Evolutionary conservation across 2,113 vertebrate species (phyloP), one percentile per base, ranked within the genome.

Genomic region (Boleophthalmus pectinirostris): DNA sequence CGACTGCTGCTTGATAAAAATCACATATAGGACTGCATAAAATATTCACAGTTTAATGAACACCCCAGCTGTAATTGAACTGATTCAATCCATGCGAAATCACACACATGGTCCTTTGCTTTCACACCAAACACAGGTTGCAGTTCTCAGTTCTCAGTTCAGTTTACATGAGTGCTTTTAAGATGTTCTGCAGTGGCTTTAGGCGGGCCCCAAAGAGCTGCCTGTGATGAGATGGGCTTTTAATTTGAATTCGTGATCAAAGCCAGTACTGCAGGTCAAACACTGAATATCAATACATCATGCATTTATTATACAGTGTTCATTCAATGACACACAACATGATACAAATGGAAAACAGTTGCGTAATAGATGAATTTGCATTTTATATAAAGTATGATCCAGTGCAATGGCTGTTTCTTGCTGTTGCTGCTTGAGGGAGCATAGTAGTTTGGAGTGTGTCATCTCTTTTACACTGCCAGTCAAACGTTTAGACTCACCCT

Each of bases 1-100:
- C 23, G 61, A 20, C 51, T 75, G 29, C 64, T 67, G n/a, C n/a
- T 33, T 77, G 68, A 81, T 67, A 25, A 29, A 64, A 70, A 67
- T 74, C 66, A 54, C 45, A 0, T 58, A 10, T 8, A 61, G 15
- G 13, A 51, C 5, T 69, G n/a, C 61, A 45, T 65, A 2, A 63
- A 20, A 29, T 49, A 45, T 54, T 54, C 49, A 57, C 18, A 51
- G 10, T 24, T 25, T 9, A 43, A 66, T 47, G 47, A 2, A 25
- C 35, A 25, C 21, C 6, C 23, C 4, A 12, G 38, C 49, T 58
- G 21, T 2, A 0, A 3, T 0, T 64, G 38, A 47, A 25, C 7
- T 78, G 25, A 14, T 35, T 49, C 18, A n/a, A 69, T 61, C 2
- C 24, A 33, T 46, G 24, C 64, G 23, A 18, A 20, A 57, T 16